Conservation (phyloP, 2,113 vertebrate species). For the Phoenicopterus ruber region DNA sequence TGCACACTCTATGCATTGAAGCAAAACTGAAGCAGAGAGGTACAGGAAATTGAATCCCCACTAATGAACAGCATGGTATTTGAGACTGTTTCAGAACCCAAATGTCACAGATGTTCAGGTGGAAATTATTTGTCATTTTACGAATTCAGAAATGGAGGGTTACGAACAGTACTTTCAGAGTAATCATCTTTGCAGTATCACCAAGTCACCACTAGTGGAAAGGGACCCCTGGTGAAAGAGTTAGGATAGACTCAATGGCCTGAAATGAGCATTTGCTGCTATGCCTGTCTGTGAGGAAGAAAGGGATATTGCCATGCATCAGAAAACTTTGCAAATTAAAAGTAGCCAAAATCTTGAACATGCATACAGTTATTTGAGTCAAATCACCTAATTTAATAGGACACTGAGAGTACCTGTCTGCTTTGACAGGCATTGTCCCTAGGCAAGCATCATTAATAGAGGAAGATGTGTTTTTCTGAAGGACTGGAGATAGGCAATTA, state of each 20-base stretch:
- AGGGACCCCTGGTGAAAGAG: neutral
- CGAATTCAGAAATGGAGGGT: neutral
- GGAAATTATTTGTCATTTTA: constrained; percentile 39
- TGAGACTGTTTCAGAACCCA: constrained; percentile 27
- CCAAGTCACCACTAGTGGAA: neutral
- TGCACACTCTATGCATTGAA: constrained; percentile 31
- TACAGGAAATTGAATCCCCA: constrained; percentile 49
- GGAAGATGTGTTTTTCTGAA: neutral
- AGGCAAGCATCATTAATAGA: neutral
- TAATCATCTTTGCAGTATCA: neutral
- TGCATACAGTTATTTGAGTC: neutral
- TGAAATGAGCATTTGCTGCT: neutral
- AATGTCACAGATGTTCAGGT: constrained; percentile 50
- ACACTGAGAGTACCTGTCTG: neutral
- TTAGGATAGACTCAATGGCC: neutral
- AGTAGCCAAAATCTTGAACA: neutral
- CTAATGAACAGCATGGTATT: constrained; percentile 52
- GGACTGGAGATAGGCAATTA: neutral
- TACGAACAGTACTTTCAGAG: neutral
- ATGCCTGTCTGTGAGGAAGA: neutral
- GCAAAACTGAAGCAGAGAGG: constrained; percentile 45
- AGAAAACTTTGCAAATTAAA: neutral
- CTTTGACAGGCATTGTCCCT: neutral
- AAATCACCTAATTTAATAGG: neutral
- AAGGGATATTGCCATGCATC: neutral